phyloP scores from a whole-genome alignment of 2,113 vertebrate species.

The Apteryx mantelli region DNA sequence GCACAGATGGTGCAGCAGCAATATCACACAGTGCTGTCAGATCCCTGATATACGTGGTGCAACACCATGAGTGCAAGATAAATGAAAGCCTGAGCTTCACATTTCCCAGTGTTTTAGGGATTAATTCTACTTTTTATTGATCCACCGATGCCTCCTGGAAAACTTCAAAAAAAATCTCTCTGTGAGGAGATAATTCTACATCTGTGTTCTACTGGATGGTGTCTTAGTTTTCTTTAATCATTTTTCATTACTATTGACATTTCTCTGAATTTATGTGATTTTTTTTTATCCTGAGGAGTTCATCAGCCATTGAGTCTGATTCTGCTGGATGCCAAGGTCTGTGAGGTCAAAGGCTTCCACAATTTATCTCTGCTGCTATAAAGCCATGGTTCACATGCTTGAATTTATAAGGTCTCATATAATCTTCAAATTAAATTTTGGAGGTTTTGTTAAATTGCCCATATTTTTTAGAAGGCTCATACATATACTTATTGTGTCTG shows the following conservation, averaged over 20 bases:
- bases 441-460: background rate
- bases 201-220: background rate
- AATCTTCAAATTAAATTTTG: background rate
- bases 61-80: slow-evolving; percentile 39
- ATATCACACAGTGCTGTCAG: slow-evolving; percentile 71
- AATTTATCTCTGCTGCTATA: background rate
- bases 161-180: background rate
- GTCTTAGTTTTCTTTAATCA: background rate
- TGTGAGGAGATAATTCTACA: slow-evolving; percentile 16
- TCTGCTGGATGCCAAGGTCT: background rate
- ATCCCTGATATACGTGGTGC: slow-evolving; percentile 44
- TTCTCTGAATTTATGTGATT: background rate
- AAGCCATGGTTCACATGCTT: background rate
- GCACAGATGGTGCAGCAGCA: slow-evolving; percentile 77
- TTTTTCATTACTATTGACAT: slow-evolving; percentile 18
- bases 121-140: slow-evolving; percentile 54
- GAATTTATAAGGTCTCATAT: background rate
- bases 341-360: background rate
- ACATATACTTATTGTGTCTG: background rate
- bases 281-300: background rate
- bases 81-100: slow-evolving; percentile 54
- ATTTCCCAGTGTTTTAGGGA: slow-evolving; percentile 66
- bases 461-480: background rate
- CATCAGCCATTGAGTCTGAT: background rate
- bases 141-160: background rate